phyloP scores from a whole-genome alignment of 2,113 vertebrate genomes.

The human (Homo sapiens) region DNA sequence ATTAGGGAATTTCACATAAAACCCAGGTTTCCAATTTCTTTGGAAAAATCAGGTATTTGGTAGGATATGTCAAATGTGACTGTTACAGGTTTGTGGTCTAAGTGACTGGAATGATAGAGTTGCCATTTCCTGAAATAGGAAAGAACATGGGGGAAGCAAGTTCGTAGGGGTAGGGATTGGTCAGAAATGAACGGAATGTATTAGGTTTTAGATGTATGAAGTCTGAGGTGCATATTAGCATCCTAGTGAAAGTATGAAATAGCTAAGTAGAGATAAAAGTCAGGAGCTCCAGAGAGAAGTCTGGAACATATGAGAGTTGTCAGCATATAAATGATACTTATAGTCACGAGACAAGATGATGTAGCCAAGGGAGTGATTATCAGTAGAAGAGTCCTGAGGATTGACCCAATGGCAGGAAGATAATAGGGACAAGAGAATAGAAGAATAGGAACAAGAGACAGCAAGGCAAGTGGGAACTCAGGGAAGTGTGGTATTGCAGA shows the following conservation, averaged over 20 bases:
- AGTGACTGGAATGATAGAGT: not conserved
- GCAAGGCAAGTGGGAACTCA: not conserved
- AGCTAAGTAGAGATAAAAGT: not conserved
- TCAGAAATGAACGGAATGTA: not conserved
- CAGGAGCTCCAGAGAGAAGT: not conserved
- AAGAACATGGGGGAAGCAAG: not conserved
- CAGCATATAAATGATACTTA: not conserved
- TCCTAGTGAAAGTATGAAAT: not conserved
- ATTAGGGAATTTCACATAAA: slow-evolving; percentile 24
- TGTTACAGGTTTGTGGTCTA: not conserved
- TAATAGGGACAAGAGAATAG: not conserved
- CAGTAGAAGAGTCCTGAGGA: not conserved
- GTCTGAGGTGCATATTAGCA: not conserved
- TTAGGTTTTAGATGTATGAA: not conserved
- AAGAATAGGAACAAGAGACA: not conserved
- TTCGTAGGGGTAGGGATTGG: not conserved
- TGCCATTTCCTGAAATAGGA: not conserved
- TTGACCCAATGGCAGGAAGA: not conserved
- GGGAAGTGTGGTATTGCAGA: not conserved
- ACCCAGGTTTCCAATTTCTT: not conserved
- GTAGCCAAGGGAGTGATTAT: not conserved
- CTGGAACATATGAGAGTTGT: not conserved
- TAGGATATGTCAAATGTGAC: not conserved
- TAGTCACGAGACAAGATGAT: not conserved
- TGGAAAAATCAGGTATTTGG: not conserved